Evolutionary conservation across 35 echinoderm and acorn worm species (phyloP), one percentile per base, ranked within the genome.

Genomic region (Stichopus chloronotus): DNA sequence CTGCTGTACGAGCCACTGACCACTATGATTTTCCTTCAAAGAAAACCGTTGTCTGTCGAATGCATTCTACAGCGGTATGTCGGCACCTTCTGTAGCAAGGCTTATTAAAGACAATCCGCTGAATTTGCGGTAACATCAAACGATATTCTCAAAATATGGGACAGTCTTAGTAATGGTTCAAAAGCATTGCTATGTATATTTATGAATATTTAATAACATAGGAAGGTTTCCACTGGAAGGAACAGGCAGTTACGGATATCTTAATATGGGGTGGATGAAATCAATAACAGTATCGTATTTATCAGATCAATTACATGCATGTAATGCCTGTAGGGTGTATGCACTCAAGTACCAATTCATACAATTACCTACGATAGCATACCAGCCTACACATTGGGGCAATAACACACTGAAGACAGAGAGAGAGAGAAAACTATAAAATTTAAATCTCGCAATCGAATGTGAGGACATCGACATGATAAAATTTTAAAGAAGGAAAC

Each of bases 71-170:
- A 74, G 69, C 17, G 22, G 7, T 43, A 7, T 74, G 69, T 74
- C 69, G 69, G 69, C 20, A 20, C 17, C 69, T 74, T 74, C 20
- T 74, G 19, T 74, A 74, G 69, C 22, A 0, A 74, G 69, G 17
- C 69, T 74, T 19, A 74, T 74, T 22, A 74, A 74, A 74, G 69
- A 74, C 69, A 74, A 74, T 74, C 69, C 17, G 6, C 69, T 74
- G 22, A 74, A 65, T 20, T 74, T 14, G 69, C 69, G 69, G 69
- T 74, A 74, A 74, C 17, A 74, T 74, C n/a, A 74, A 74, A 74
- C 61, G 61, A 65, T 14, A 65, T 11, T 65, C 22, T 20, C 19
- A 74, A 74, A 74, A 14, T 74, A 74, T 74, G 69, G 69, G 22
- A 74, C 69, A 20, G 7, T 74, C 69, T n/a, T 74, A 74, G 22